phyloP scores from a whole-genome alignment of 2,113 vertebrate genomes.

The Perognathus longimembris region DNA sequence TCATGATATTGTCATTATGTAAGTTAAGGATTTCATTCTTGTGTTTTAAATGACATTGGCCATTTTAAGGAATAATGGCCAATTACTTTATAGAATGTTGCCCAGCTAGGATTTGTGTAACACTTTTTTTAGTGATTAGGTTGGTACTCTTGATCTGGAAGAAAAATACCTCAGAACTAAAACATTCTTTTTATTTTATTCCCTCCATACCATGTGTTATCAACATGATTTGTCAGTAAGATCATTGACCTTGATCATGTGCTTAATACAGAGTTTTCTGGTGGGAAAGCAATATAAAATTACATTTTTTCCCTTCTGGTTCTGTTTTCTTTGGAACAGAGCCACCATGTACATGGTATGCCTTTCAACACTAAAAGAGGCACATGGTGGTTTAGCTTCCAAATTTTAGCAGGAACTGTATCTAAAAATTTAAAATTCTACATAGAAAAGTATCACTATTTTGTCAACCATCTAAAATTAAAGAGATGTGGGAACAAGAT shows the following conservation, averaged over 20 bases:
- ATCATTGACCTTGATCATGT: neutral
- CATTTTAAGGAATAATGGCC: neutral
- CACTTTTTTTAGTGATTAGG: constrained; percentile 9
- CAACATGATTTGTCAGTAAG: neutral
- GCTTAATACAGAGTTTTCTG: neutral
- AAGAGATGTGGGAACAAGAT: too few relatives aligned
- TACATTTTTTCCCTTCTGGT: neutral
- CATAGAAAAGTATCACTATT: neutral
- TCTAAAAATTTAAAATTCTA: constrained; percentile 16
- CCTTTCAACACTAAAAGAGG: neutral
- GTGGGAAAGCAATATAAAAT: neutral
- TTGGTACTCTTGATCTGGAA: neutral
- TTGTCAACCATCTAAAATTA: too few relatives aligned
- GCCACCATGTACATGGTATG: neutral
- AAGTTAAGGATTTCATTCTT: neutral
- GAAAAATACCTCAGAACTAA: neutral
- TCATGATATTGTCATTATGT: neutral
- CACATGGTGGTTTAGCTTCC: neutral
- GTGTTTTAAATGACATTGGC: neutral
- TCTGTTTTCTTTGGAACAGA: neutral
- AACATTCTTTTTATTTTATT: neutral
- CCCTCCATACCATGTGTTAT: neutral
- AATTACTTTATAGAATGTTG: neutral
- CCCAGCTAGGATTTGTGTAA: neutral
- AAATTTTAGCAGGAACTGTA: neutral